Evolutionary conservation across 1,140 invertebrate genomes (phyloP), one percentile per base, ranked within the genome.

Genomic region (Geopemphigus sp.): DNA sequence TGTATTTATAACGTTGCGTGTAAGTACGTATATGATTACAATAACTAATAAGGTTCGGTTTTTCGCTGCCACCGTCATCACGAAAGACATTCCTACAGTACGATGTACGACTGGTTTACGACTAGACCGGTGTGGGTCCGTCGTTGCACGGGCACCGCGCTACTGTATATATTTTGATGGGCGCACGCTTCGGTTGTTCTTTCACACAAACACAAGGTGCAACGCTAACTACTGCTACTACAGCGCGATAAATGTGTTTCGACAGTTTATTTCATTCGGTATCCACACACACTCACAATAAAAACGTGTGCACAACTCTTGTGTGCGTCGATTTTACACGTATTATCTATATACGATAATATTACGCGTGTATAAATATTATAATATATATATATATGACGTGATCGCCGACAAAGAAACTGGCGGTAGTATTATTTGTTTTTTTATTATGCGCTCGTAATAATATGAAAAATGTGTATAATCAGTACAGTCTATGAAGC

Each of bases 171-270:
- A 50, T 70, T 53, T 70, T 26, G 66, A 70, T 70, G 66, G 50
- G 66, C 66, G 45, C 66, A 70, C 66, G 47, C 66, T 70, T 70
- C 66, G 66, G 66, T 70, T 50, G 66, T 70, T 70, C 45, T 70
- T 70, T 53, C 66, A 70, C 45, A 68, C 64, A 68, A 68, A 45
- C 64, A 22, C 64, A 12, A 68, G 64, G 64, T 68, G 64, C 32
- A 68, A 47, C 64, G n/a, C n/a, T 11, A n/a, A 19, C 64, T 47
- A 26, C 64, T n/a, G 64, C 39, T 5, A 15, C 59, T 61, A 61
- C 59, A 15, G n/a, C 39, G n/a, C 12, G 22, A 19, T 45, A 68
- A 45, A 68, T 24, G 39, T 39, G 32, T 68, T 68, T 39, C n/a
- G 64, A 68, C 64, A 68, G 64, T 68, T 68, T 5, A 32, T 64